Evolutionary conservation across 2,113 vertebrate genomes (phyloP), one percentile per base, ranked within the genome.

Genomic region (Labeo catla): DNA sequence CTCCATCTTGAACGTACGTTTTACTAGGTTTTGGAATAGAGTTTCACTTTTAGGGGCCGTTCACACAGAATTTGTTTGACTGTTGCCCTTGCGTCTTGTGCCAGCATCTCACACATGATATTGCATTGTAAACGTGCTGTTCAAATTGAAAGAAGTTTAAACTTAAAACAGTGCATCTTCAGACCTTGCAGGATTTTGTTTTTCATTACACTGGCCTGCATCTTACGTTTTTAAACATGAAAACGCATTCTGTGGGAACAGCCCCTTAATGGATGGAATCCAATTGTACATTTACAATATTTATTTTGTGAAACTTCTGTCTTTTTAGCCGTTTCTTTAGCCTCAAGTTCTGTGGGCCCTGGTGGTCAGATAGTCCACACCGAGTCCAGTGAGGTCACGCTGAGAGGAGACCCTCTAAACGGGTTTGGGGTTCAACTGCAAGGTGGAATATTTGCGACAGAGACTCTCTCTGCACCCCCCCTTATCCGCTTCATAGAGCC

Each of bases 391-490:
- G 98, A 99, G 91, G 94, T 99, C 50, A 77, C 97, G 86, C 94
- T 99, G 45, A 95, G 94, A n/a, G 98, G 98, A 19, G 97, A 99
- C 61, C 98, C 97, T 0, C 95, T 99, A 89, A 97, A 97, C 6
- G 97, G 98, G 88, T 99, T 99, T 0, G 98, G 98, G 65, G 96
- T 99, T 16, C 98, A 99, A 93, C 97, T 99, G 43, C 98, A 99
- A 89, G 98, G 98, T 65, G 98, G 98, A 57, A 97, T 99, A 92
- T 99, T 99, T 54, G 97, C 98, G 90, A 99, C 98, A 0, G 98
- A 99, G 93, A 98, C 97, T 2, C 94, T 99, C 84, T 99, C 97
- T 1, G 96, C 97, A 2, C 98, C 98, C 0, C 98, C 98, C 1
- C 96, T 99, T 5, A 95, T 99, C 89, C 94, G 97, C 52, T 99